Evolutionary conservation across 37 sponge, comb jelly and placozoan species (phyloP), one percentile per base, ranked within the genome.

Genomic region (Corticium candelabrum): DNA sequence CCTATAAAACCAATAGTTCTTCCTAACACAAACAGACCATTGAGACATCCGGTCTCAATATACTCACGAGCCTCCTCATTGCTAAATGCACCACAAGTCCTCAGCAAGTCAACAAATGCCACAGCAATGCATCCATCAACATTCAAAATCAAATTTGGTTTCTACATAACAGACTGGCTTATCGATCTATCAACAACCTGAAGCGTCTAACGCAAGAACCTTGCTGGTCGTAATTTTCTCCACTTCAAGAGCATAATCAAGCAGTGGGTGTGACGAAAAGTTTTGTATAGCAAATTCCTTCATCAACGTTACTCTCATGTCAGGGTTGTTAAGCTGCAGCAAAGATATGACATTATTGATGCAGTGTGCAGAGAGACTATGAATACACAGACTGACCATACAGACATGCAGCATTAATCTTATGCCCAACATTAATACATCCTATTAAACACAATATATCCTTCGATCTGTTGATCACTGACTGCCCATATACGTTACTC

Each of bases 171-270:
- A 50, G 67, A 50, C 33, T 70, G 73, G n/a, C n/a, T n/a, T n/a
- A n/a, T n/a, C n/a, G n/a, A n/a, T n/a, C 7, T 15, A 7, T 70
- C 4, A 7, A 70, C 35, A 34, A 70, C 5, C 73, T 29, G 29
- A 70, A 70, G 5, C 21, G 5, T 34, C 5, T 32, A 70, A 32
- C 5, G 73, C 21, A 15, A 70, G 5, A 38, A 91, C 92, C 79
- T 96, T 96, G 39, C 89, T 68, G 29, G 97, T 96, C 1, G 97
- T 96, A 30, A 96, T 93, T 82, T 96, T 96, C 81, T 96, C 97
- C 41, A 96, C 97, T 50, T 90, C 87, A 0, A 93, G 40, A 2
- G 99, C 99, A 78, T 91, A 97, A 82, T 86, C 87, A 3, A 97
- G 85, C 3, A 97, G 84, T 35, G 94, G 92, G 1, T 90, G 86